Conservation (phyloP, 1,140 invertebrate genomes). For the Heliothis subflexa region DNA sequence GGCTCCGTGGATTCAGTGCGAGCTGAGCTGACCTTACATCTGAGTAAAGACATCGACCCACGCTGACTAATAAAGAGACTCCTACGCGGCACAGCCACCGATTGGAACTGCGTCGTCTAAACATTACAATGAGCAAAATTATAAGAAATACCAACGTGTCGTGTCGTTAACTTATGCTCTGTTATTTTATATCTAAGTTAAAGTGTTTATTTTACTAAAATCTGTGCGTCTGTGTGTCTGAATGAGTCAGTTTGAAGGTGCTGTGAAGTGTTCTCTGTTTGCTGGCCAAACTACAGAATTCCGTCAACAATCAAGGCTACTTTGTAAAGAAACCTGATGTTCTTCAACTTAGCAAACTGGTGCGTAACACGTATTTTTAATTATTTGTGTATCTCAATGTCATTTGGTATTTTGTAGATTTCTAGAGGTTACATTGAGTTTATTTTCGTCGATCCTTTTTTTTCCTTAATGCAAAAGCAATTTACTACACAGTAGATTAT, state of each 20-base stretch:
- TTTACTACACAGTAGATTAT: not conserved
- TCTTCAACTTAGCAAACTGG: conserved; percentile 45
- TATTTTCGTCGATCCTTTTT: not conserved
- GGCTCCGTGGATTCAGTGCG: conserved; percentile 57
- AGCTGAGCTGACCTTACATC: conserved; percentile 77
- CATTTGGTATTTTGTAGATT: not conserved
- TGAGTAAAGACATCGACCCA: conserved; percentile 77
- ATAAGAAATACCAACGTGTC: conserved; percentile 53
- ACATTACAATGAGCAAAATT: conserved; percentile 66
- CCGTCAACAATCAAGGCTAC: conserved; percentile 63
- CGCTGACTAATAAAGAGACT: conserved; percentile 77
- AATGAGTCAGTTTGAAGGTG: conserved; percentile 28
- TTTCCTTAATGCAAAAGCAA: not conserved
- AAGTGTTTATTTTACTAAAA: conserved; percentile 51
- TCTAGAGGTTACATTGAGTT: not conserved
- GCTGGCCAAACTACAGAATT: conserved; percentile 39
- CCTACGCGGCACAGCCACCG: conserved; percentile 73
- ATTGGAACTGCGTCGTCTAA: conserved; percentile 67
- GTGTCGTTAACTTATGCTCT: conserved; percentile 48
- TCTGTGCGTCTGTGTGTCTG: conserved; percentile 30
- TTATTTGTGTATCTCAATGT: conserved; percentile 5
- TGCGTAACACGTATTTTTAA: conserved; percentile 29
- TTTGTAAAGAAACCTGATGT: conserved; percentile 50
- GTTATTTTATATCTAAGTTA: conserved; percentile 53
- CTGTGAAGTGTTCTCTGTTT: conserved; percentile 10